Base-by-base conservation (phyloP, 64 coral and sea anemone genomes). In the Porites australiensis region DNA sequence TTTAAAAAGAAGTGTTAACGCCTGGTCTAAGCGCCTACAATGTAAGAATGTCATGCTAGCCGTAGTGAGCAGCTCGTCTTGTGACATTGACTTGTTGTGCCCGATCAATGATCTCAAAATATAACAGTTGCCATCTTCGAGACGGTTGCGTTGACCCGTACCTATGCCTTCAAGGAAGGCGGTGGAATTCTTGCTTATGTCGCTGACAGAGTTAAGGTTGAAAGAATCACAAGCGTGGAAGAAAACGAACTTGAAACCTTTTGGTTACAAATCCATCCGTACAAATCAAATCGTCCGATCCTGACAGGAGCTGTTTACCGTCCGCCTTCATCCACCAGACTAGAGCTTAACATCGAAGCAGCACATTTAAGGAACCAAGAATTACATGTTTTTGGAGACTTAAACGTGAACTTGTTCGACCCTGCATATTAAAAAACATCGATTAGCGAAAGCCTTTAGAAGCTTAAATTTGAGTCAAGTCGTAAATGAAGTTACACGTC, bases 291-390 rank as follows among this genome's bases (percentile, higher is more conserved):
- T n/a, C 49, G 86, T 2, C 71, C 78, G 4, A 72, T 90, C 22
- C 53, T 90, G 3, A 50, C 89, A 9, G 87, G 58, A 8, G 58
- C 5, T 46, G 14, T 95, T 48, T 95, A 90, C 21, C 50, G 79
- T 61, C 88, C 93, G 19, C 88, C 93, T 65, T 83, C 87, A 70
- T 50, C 67, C 18, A 55, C 18, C 3, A 50, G 11, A 18, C n/a
- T 94, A 11, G 91, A 94, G 50, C 51, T n/a, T 59, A 89, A 74
- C 66, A 63, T 94, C 10, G 83, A 93, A 87, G 13, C 44, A 57
- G 91, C 74, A 1, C 79, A 88, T 79, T 50, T 93, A 22, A 50
- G 44, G 43, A 93, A 93, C 62, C 53, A 66, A 58, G 91, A 93
- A 27, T 87, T 64, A 27, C 11, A 66, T 62, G n/a, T 93, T 50